Conservation (phyloP, 1,140 invertebrate species). For the Physella acuta region DNA sequence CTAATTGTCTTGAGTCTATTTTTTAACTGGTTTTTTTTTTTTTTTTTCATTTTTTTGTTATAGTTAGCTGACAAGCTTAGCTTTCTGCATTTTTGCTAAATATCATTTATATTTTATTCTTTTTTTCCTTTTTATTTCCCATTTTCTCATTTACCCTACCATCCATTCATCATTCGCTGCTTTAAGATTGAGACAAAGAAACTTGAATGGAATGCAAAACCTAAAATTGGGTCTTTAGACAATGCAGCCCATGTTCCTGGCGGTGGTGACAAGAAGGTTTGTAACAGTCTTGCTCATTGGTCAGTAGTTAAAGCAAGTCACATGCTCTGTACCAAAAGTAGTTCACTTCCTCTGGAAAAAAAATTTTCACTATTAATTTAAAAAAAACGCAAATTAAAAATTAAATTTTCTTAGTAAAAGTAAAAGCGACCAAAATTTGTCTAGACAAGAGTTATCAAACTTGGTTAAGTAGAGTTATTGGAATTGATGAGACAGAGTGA, state of each 20-base stretch:
- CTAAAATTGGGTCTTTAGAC: constrained; percentile 87
- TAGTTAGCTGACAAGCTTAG: too few species aligned
- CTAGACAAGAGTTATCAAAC: too few species aligned
- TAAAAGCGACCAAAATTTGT: too few species aligned
- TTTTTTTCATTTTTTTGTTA: too few species aligned
- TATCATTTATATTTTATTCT: constrained; percentile 1
- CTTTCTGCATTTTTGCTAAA: constrained; percentile 7
- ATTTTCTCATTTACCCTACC: background rate
- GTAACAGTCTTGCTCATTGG: background rate
- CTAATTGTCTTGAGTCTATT: too few species aligned
- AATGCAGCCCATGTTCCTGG: constrained; percentile 41
- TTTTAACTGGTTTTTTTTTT: too few species aligned
- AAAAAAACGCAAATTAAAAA: background rate
- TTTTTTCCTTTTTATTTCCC: constrained; percentile 9
- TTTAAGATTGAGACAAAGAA: constrained; percentile 65
- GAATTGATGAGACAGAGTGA: too few species aligned
- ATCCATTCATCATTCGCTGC: background rate
- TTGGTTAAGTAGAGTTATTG: too few species aligned
- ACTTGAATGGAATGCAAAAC: constrained; percentile 88
- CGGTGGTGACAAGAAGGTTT: constrained; percentile 50
- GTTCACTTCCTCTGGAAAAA: too few species aligned
- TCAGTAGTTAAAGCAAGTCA: background rate
- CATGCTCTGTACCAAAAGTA: too few species aligned
- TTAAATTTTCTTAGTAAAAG: background rate
- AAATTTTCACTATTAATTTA: background rate